A percentile compares a stretch with the other conserved stretches of the same genome.
These are phyloP conservation scores for Brachirus orientalis DNA, from an alignment of 2,113 vertebrate genomes.

Conservation along the genomic window DNA sequence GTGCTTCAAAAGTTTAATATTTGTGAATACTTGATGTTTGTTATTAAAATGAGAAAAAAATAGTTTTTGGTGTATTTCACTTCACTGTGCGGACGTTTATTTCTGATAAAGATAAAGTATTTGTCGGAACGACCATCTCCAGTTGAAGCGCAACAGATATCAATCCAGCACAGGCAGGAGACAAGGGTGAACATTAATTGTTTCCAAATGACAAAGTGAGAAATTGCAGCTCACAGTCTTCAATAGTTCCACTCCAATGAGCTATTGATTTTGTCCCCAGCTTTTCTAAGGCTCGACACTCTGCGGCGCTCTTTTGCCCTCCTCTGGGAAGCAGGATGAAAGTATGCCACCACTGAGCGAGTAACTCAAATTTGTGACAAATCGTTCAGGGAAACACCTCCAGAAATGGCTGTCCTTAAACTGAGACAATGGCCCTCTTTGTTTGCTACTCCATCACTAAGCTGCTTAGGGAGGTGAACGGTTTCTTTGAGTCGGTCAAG, in stretches of 20 bases:
- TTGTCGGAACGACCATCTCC: constrained; percentile 17
- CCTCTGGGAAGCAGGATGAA: constrained; percentile 65
- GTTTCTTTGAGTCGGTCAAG: constrained; percentile 43
- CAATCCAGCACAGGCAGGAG: constrained; percentile 55
- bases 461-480: constrained; percentile 47
- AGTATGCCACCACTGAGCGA: constrained; percentile 58
- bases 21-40: no score
- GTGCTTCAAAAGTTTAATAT: no score
- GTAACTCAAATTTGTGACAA: constrained; percentile 59
- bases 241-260: constrained; percentile 78
- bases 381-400: constrained; percentile 66
- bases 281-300: constrained; percentile 55
- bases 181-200: constrained; percentile 71
- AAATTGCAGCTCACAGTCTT: constrained; percentile 68
- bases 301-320: constrained; percentile 38
- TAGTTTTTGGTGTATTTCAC: no score
- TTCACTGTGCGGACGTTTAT: background rate
- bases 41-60: no score
- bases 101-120: constrained; percentile 28
- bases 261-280: constrained; percentile 78
- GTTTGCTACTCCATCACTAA: constrained; percentile 48
- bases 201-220: constrained; percentile 80
- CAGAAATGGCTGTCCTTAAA: constrained; percentile 61
- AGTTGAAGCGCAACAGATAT: constrained; percentile 69
- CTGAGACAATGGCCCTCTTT: constrained; percentile 66